Conservation (phyloP, 1,140 invertebrate genomes). For the Tetragonula clypearis region DNA sequence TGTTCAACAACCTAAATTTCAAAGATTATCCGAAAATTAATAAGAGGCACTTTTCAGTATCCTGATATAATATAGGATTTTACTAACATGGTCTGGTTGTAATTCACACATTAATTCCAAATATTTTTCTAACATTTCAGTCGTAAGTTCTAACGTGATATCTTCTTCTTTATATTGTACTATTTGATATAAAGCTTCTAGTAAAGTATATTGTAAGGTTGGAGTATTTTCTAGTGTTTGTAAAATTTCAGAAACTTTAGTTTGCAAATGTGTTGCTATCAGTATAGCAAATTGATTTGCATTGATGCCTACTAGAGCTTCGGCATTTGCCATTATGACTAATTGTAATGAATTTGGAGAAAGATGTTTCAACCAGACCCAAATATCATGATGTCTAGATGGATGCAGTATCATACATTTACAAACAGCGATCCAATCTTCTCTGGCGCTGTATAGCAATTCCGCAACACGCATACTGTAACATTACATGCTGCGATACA, state of each 20-base stretch:
- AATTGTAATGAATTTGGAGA: slow-evolving; percentile 70
- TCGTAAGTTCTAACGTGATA: slow-evolving; percentile 80
- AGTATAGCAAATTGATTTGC: slow-evolving; percentile 70
- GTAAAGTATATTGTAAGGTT: slow-evolving; percentile 83
- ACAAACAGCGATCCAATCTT: slow-evolving; percentile 79
- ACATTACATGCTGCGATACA: slow-evolving; percentile 54
- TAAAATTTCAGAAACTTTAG: slow-evolving; percentile 73
- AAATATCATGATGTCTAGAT: slow-evolving; percentile 73
- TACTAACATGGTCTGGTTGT: slow-evolving; percentile 79
- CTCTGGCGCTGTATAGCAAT: slow-evolving; percentile 74
- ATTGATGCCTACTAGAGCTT: slow-evolving; percentile 69
- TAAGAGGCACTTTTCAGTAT: neutral
- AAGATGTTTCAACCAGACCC: slow-evolving; percentile 76
- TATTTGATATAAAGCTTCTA: slow-evolving; percentile 85
- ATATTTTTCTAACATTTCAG: slow-evolving; percentile 84
- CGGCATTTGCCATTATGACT: slow-evolving; percentile 67
- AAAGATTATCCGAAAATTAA: neutral
- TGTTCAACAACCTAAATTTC: slow-evolving; percentile 72
- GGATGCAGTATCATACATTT: slow-evolving; percentile 75
- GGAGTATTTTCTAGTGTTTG: slow-evolving; percentile 76
- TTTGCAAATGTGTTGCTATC: slow-evolving; percentile 67
- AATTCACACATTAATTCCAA: slow-evolving; percentile 87
- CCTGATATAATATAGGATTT: neutral
- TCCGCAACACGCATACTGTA: slow-evolving; percentile 77
- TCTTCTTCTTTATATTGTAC: slow-evolving; percentile 79